These are phyloP conservation scores for Saccostrea glomerata DNA, from an alignment of 1,140 invertebrate species.

Conservation along the genomic window DNA sequence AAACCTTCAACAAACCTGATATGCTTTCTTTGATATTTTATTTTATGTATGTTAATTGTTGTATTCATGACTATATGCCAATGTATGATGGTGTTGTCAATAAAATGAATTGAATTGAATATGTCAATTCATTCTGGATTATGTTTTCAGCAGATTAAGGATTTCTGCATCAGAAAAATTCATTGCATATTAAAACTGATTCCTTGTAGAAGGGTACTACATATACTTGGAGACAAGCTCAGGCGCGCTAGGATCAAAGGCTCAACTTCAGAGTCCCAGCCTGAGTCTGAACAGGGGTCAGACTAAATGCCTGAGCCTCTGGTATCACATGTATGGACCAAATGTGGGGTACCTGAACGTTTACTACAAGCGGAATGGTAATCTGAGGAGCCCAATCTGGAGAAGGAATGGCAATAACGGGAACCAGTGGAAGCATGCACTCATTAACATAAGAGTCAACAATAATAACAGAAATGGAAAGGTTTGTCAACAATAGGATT, in stretches of 20 bases:
- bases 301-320: slow-evolving; percentile 55
- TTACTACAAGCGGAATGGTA: slow-evolving; percentile 52
- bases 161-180: not conserved
- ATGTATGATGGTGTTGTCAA: no score
- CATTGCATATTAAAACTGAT: not conserved
- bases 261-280: slow-evolving; percentile 83
- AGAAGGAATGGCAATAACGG: slow-evolving; percentile 66
- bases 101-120: no score
- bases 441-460: not conserved
- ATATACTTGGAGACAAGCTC: slow-evolving; percentile 86
- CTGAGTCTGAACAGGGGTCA: slow-evolving; percentile 35
- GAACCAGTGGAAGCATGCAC: slow-evolving; percentile 63
- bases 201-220: slow-evolving; percentile 81
- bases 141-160: not conserved
- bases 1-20: no score
- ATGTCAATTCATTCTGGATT: no score
- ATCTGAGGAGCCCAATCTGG: slow-evolving; percentile 62
- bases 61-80: no score
- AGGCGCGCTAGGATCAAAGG: slow-evolving; percentile 83
- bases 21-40: no score
- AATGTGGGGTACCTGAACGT: slow-evolving; percentile 64
- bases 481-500: not conserved
- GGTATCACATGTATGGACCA: slow-evolving; percentile 69
- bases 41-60: no score
- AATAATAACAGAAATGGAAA: not conserved